Evolutionary conservation across 2,888 invertebrate genomes (phyloP), one percentile per base, ranked within the genome.

Genomic region (Lepetodrilus schrolli): DNA sequence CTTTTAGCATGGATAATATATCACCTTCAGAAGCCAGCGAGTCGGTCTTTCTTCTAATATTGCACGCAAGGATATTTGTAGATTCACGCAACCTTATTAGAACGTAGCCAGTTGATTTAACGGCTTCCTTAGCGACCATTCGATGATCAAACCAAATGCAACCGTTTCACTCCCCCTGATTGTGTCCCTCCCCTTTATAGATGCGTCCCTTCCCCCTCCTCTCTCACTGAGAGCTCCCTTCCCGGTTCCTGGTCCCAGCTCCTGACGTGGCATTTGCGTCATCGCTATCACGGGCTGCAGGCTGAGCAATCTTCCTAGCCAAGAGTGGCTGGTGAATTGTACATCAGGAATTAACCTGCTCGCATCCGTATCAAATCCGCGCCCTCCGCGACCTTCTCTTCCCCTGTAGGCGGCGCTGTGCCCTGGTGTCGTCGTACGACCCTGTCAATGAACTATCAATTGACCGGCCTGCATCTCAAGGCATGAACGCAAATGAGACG

Each of bases 191-290:
- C 34, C 13, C 30, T 17, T 17, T 17, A 17, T 4, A 17, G 17
- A 43, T 17, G 17, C 43, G 43, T 43, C 43, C n/a, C 43, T n/a
- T n/a, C n/a, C n/a, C n/a, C n/a, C n/a, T n/a, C n/a, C n/a, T n/a
- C n/a, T n/a, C n/a, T n/a, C n/a, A n/a, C n/a, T n/a, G n/a, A n/a
- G n/a, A n/a, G n/a, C n/a, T n/a, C n/a, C n/a, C n/a, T n/a, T n/a
- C n/a, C n/a, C n/a, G n/a, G n/a, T n/a, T n/a, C n/a, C n/a, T n/a
- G n/a, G n/a, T n/a, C n/a, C n/a, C n/a, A 21, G 48, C 17, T 17
- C 17, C 21, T 70, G 50, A 70, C 70, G 70, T 70, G 13, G 21
- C 5, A 50, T 34, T 49, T 49, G 50, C 70, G 70, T 70, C 70
- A 70, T 49, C 34, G 21, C 17, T 34, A 13, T 50, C 38, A 70